Percentiles rank a stretch among this genome's conserved stretches.
Evolutionary conservation across 2,888 invertebrate species (phyloP).

Genomic region (Disparrhopalites patrizii): DNA sequence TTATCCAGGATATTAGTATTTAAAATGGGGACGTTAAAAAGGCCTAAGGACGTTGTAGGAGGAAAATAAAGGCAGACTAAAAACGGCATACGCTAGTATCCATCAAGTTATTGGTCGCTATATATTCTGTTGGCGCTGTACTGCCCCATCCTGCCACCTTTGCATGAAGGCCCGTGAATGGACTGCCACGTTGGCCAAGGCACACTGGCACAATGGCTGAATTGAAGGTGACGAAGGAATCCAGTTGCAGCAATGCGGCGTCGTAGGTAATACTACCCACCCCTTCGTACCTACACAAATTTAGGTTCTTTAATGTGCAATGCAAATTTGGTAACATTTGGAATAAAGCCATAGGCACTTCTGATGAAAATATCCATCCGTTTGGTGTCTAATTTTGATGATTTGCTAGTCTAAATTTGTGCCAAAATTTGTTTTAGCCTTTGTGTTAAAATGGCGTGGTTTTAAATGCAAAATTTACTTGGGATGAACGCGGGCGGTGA

Average conservation of each 20-base stretch:
- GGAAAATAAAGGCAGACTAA: no score
- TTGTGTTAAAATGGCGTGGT: neutral
- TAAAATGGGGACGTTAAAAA: no score
- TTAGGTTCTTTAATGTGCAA: neutral
- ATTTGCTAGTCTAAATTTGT: neutral
- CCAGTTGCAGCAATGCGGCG: slow-evolving; percentile 1
- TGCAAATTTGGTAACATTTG: neutral
- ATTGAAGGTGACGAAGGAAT: neutral
- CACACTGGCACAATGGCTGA: neutral
- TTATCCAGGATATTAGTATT: no score
- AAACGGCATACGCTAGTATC: no score
- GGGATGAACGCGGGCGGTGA: neutral
- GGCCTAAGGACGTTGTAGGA: no score
- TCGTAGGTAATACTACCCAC: slow-evolving; percentile 9
- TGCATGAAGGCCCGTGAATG: no score
- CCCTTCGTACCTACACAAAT: neutral
- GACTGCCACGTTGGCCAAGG: neutral
- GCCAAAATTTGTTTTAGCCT: neutral
- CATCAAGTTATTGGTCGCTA: no score
- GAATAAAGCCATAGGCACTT: neutral
- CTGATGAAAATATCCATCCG: neutral
- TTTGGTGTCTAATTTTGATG: neutral
- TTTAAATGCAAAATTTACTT: slow-evolving; percentile 2
- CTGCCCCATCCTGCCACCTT: no score
- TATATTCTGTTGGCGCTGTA: no score